Percentiles rank a stretch among this genome's conserved stretches.
Conservation (phyloP, 1,140 invertebrate genomes). For the Camponotus floridanus region DNA sequence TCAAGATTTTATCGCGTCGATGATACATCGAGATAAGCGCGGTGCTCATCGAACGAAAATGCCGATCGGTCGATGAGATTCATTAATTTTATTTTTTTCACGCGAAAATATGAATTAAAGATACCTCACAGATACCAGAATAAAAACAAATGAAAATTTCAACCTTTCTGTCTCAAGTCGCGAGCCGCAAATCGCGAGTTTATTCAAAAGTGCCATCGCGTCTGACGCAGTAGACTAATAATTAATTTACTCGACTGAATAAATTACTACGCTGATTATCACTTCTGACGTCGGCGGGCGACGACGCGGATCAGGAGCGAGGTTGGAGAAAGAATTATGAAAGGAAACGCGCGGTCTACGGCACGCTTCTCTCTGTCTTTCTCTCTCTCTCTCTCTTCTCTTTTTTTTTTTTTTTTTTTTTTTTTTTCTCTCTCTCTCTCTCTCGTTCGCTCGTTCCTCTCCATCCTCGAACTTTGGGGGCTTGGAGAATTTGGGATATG, state of each 20-base stretch:
- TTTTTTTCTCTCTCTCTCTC: too few species aligned
- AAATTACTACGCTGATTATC: constrained; percentile 35
- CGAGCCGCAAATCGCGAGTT: not conserved
- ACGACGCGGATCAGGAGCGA: constrained; percentile 4
- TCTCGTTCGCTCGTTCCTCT: not conserved
- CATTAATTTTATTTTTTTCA: not conserved
- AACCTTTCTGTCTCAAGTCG: not conserved
- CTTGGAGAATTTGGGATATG: constrained; percentile 57
- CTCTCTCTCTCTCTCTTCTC: too few species aligned
- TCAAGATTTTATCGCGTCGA: constrained; percentile 42
- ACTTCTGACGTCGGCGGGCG: constrained; percentile 19
- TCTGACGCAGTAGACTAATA: not conserved
- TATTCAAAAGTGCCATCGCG: not conserved
- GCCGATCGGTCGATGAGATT: not conserved
- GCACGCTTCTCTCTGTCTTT: too few species aligned
- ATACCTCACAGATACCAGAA: too few species aligned
- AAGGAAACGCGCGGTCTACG: constrained; percentile 33
- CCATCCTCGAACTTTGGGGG: constrained; percentile 12
- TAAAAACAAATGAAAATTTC: constrained; percentile 2
- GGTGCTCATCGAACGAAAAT: constrained; percentile 3
- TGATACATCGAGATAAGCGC: not conserved
- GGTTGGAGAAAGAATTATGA: constrained; percentile 47
- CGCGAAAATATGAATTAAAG: not conserved
- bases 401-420: too few species aligned
- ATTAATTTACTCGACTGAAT: constrained; percentile 48